phyloP scores from a whole-genome alignment of 2,797 vertebrate species.

The Myotis findleyi region DNA sequence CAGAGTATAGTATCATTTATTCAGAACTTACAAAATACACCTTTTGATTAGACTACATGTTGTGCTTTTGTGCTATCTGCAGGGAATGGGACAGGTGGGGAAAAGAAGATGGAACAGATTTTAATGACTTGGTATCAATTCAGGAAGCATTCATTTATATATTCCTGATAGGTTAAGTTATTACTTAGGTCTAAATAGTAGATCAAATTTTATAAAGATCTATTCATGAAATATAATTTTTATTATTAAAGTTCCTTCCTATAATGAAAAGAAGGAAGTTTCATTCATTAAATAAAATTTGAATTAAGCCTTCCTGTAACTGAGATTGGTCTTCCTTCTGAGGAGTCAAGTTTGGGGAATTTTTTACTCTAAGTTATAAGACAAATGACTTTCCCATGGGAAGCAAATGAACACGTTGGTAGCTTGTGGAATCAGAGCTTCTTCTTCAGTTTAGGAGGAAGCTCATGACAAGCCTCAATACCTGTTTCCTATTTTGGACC shows the following conservation, averaged over 20 bases:
- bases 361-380: slow-evolving; percentile 18
- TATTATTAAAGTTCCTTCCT: neutral
- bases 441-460: neutral
- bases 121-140: slow-evolving; percentile 23
- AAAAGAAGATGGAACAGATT: neutral
- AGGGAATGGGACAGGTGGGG: neutral
- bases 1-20: neutral
- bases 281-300: slow-evolving; percentile 17
- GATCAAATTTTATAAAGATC: neutral
- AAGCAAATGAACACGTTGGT: neutral
- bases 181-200: neutral
- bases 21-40: neutral
- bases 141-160: neutral
- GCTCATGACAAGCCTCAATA: neutral
- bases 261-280: neutral
- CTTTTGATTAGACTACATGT: neutral
- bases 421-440: neutral
- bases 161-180: neutral
- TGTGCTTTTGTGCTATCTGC: neutral
- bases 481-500: neutral
- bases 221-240: slow-evolving; percentile 3
- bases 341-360: neutral
- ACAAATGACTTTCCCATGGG: slow-evolving; percentile 10
- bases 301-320: neutral
- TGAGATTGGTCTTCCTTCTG: neutral